Conservation (phyloP, 2,888 invertebrate species). For the Sialis fuliginosa region DNA sequence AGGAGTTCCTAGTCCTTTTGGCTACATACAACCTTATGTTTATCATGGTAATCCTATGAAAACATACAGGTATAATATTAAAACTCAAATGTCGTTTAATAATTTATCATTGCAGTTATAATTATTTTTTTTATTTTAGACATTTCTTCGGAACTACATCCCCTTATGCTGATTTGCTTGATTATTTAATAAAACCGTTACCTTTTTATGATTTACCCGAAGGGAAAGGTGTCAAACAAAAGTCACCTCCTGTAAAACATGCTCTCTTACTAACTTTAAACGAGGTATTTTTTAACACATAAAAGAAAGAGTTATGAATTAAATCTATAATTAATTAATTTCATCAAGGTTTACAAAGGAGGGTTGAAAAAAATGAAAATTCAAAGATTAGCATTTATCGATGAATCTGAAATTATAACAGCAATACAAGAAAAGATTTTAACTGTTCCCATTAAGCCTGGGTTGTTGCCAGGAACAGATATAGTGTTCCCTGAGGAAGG, state of each 20-base stretch:
- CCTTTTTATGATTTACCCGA: constrained; percentile 41
- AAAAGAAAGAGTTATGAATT: not conserved
- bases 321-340: too few relatives aligned
- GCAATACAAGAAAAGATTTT: constrained; percentile 54
- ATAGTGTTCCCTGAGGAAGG: constrained; percentile 62
- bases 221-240: constrained; percentile 43
- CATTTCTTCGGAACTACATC: constrained; percentile 71
- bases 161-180: constrained; percentile 62
- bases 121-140: constrained; percentile 22
- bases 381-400: constrained; percentile 47
- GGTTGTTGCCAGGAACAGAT: constrained; percentile 52
- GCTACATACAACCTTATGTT: constrained; percentile 51
- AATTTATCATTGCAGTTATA: constrained; percentile 4
- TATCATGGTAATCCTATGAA: constrained; percentile 65
- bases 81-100: not conserved
- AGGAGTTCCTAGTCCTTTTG: constrained; percentile 51
- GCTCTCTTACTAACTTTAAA: constrained; percentile 38
- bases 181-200: constrained; percentile 42
- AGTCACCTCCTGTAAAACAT: constrained; percentile 37
- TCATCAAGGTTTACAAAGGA: constrained; percentile 42
- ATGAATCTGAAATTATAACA: constrained; percentile 39
- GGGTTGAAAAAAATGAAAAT: constrained; percentile 74
- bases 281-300: constrained; percentile 26
- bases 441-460: constrained; percentile 55
- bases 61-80: constrained; percentile 38